Evolutionary conservation across 2,797 vertebrate species (phyloP).

Genomic region (Lophotriccus pileatus): DNA sequence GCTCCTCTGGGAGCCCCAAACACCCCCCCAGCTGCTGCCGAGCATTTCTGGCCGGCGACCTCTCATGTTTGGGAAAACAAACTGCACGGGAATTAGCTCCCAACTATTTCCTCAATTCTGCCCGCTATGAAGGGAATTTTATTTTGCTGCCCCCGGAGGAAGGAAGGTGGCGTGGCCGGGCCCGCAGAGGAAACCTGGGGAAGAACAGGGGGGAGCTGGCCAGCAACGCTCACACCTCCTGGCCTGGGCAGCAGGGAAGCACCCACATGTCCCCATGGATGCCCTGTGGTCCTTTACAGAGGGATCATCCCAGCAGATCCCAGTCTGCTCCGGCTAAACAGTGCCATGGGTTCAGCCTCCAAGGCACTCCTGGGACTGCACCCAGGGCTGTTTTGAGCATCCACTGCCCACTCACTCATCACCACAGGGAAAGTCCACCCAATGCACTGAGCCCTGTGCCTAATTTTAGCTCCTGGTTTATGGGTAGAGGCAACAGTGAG

Average conservation of each 20-base stretch:
- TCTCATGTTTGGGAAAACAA: slow-evolving; percentile 35
- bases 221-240: neutral
- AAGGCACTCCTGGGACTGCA: neutral
- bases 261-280: accelerated
- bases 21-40: accelerated
- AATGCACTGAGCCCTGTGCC: neutral
- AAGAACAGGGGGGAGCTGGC: neutral
- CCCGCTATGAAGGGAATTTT: slow-evolving; percentile 46
- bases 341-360: neutral
- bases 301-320: neutral
- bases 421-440: neutral
- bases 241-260: neutral
- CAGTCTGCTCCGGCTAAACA: neutral
- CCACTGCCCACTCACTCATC: neutral
- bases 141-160: slow-evolving; percentile 14
- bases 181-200: neutral
- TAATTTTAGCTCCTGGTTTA: neutral
- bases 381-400: neutral
- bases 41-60: neutral
- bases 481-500: accelerated
- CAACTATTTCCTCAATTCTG: slow-evolving; percentile 63
- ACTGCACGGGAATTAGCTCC: slow-evolving; percentile 30
- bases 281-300: accelerated
- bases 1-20: neutral
- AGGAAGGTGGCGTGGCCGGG: accelerated